Evolutionary conservation across 1,140 invertebrate genomes (phyloP).

Genomic region (Acyrthosiphon pisum): DNA sequence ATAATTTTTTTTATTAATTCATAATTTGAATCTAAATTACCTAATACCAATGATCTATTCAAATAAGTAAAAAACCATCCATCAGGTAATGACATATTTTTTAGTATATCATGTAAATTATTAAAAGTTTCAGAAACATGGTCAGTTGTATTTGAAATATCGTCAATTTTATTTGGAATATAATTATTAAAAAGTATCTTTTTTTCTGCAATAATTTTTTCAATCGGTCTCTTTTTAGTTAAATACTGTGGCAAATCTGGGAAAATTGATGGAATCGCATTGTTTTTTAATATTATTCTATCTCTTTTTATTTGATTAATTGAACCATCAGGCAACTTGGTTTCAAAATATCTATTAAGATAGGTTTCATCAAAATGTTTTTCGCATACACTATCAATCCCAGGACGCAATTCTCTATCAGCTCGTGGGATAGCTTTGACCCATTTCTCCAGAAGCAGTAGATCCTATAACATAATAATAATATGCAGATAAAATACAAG

Average conservation of each 20-base stretch:
- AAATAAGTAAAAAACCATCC: neutral
- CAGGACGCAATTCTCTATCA: neutral
- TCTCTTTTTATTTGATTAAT: neutral
- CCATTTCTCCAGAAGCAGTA: neutral
- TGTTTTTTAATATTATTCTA: neutral
- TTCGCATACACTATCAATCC: neutral
- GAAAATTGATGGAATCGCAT: neutral
- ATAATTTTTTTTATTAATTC: neutral
- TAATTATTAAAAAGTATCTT: neutral
- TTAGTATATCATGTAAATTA: neutral
- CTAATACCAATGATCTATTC: neutral
- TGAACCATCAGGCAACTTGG: neutral
- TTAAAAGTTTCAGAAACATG: neutral
- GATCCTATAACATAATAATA: neutral
- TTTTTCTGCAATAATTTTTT: neutral
- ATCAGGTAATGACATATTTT: neutral
- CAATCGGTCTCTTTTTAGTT: neutral
- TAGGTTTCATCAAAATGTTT: neutral
- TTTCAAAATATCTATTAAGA: neutral
- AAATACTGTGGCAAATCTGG: neutral
- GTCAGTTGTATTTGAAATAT: too few relatives aligned
- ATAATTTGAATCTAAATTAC: conserved; percentile 1
- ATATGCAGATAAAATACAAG: neutral
- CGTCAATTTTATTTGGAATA: neutral
- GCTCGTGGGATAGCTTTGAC: neutral